Percentiles rank a stretch among this genome's conserved stretches.
These are phyloP conservation scores for Ammodytes dubius DNA, from an alignment of 2,113 vertebrate species.

Conservation along the genomic window DNA sequence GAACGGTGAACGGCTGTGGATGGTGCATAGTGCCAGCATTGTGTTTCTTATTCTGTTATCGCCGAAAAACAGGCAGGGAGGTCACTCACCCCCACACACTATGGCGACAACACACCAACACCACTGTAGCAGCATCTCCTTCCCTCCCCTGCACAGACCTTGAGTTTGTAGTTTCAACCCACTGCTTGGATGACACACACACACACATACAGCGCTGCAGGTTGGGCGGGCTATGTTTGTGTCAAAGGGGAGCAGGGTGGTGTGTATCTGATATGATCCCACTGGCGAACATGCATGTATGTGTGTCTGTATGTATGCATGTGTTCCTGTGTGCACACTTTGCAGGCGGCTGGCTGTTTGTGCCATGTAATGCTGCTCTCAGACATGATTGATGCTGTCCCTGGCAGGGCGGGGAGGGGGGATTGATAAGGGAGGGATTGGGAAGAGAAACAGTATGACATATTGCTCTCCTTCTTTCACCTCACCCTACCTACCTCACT, in stretches of 20 bases:
- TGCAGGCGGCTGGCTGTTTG: background rate
- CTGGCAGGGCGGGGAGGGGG: slow-evolving; percentile 36
- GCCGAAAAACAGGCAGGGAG: slow-evolving; percentile 12
- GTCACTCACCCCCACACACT: slow-evolving; percentile 41
- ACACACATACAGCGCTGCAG: background rate
- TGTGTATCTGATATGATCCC: slow-evolving; percentile 5
- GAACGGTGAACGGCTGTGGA: background rate
- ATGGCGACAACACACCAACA: slow-evolving; percentile 42
- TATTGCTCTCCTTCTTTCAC: slow-evolving; percentile 31
- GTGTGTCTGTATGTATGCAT: background rate
- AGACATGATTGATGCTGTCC: slow-evolving; percentile 49
- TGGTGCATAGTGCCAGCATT: slow-evolving; percentile 15
- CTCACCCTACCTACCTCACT: slow-evolving; percentile 11
- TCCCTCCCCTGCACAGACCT: slow-evolving; percentile 46
- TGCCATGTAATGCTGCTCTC: slow-evolving; percentile 57
- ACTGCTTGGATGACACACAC: slow-evolving; percentile 34
- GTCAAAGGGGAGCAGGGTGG: slow-evolving; percentile 9
- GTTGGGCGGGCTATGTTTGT: background rate
- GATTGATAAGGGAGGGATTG: slow-evolving; percentile 45
- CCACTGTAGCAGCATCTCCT: background rate
- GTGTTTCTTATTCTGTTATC: slow-evolving; percentile 15
- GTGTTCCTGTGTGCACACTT: slow-evolving; percentile 8
- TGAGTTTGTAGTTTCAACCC: slow-evolving; percentile 46
- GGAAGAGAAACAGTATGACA: slow-evolving; percentile 54
- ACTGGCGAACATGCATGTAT: background rate